Percentiles rank a stretch among this genome's conserved stretches.
Conservation (phyloP, 2,888 invertebrate genomes). For the Drosophila anceps region DNA sequence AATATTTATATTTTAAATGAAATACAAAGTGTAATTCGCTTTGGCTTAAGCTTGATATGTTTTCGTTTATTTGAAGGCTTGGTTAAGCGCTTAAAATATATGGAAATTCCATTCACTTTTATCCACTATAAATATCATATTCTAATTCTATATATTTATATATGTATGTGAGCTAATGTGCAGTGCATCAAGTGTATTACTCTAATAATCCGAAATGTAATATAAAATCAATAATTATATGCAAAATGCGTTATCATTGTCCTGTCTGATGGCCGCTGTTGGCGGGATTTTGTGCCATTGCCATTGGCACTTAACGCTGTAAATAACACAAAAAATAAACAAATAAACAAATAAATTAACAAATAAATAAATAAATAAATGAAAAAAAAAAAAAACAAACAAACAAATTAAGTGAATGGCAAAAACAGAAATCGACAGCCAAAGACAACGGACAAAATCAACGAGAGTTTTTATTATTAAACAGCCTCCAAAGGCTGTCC, state of each 20-base stretch:
- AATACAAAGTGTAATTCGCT: no score
- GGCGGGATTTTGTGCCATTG: conserved; percentile 40
- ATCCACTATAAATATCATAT: background rate
- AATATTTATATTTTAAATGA: background rate
- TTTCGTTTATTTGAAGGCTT: background rate
- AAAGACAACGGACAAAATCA: conserved; percentile 25
- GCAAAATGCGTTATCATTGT: conserved; percentile 68
- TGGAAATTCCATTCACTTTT: background rate
- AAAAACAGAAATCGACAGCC: conserved; percentile 38
- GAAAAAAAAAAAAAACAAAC: conserved; percentile 51
- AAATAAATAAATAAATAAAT: conserved; percentile 61
- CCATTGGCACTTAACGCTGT: conserved; percentile 66
- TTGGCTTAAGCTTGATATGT: background rate
- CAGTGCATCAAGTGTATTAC: background rate
- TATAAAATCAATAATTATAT: conserved; percentile 11
- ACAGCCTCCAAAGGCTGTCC: background rate
- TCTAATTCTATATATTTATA: background rate
- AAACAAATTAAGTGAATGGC: conserved; percentile 45
- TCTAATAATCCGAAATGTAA: conserved; percentile 7
- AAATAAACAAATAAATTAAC: background rate
- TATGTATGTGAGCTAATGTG: background rate
- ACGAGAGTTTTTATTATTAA: conserved; percentile 59
- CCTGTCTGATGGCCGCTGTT: conserved; percentile 31
- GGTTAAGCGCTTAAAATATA: background rate
- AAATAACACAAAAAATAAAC: conserved; percentile 67